Conservation (phyloP, 2,797 vertebrate species). For the Lepilemur ruficaudatus region DNA sequence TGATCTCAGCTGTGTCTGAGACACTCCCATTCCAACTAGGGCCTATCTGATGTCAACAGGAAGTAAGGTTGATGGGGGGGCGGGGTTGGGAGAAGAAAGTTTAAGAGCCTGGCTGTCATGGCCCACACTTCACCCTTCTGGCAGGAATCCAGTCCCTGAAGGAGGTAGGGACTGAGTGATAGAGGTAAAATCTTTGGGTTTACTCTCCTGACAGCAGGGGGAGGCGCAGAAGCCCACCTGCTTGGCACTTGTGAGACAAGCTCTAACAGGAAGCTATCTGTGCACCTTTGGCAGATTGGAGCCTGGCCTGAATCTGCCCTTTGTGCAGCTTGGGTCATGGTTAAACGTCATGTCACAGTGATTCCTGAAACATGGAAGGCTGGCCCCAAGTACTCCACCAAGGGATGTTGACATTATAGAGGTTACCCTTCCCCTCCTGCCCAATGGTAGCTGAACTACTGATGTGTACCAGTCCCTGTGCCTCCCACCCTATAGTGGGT, state of each 20-base stretch:
- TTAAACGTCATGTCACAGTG: background rate
- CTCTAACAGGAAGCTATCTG: background rate
- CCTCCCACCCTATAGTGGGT: background rate
- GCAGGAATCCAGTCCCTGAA: background rate
- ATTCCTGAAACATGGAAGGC: background rate
- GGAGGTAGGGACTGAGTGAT: background rate
- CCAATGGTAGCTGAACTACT: background rate
- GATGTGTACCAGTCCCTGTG: background rate
- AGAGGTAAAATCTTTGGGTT: background rate
- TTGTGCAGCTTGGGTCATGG: background rate
- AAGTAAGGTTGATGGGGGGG: constrained; percentile 87
- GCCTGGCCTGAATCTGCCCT: background rate
- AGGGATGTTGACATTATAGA: background rate
- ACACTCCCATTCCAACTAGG: constrained; percentile 5
- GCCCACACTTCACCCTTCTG: background rate
- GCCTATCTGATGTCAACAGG: constrained; percentile 79
- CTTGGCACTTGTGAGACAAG: background rate
- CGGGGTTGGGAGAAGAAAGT: constrained; percentile 25
- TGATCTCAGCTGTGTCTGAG: constrained; percentile 82
- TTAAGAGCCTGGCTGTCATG: background rate
- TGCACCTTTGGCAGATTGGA: background rate
- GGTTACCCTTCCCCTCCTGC: background rate
- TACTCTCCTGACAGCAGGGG: background rate
- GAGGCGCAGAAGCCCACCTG: background rate
- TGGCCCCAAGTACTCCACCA: background rate